These are phyloP conservation scores for Deilephila elpenor DNA, from an alignment of 2,888 invertebrate genomes.

Conservation along the genomic window DNA sequence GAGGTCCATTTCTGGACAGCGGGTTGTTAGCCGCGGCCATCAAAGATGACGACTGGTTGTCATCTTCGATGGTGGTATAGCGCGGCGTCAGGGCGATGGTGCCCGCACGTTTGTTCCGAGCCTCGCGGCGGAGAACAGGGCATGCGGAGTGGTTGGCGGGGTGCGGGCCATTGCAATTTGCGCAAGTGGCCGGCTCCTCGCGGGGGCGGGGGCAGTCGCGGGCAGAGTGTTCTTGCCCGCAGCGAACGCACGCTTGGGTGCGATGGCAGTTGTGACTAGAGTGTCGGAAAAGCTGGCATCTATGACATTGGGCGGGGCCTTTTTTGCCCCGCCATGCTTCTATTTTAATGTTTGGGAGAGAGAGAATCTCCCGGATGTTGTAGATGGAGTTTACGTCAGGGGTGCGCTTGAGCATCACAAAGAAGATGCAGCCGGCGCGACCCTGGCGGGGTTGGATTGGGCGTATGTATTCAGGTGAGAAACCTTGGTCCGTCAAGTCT, in stretches of 20 bases:
- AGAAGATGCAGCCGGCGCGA: conserved; percentile 34
- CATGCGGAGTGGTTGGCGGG: conserved; percentile 34
- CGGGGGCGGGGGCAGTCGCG: conserved; percentile 30
- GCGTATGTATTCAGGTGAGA: conserved; percentile 9
- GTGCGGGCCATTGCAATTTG: conserved; percentile 34
- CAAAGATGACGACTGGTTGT: background rate
- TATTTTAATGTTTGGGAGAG: conserved; percentile 33
- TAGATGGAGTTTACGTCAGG: conserved; percentile 21
- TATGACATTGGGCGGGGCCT: conserved; percentile 37
- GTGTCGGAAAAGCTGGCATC: conserved; percentile 39
- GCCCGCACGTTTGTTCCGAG: conserved; percentile 28
- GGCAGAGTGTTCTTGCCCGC: conserved; percentile 31
- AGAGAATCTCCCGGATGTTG: conserved; percentile 6
- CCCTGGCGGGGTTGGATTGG: conserved; percentile 28
- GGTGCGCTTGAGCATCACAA: conserved; percentile 8
- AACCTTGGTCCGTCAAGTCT: background rate
- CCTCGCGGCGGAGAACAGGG: background rate
- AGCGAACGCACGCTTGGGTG: conserved; percentile 31
- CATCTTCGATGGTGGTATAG: background rate
- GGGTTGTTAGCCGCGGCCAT: conserved; percentile 29
- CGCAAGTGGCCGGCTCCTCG: conserved; percentile 34
- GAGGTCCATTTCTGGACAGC: background rate
- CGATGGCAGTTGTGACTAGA: conserved; percentile 33
- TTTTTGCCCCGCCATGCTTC: conserved; percentile 36
- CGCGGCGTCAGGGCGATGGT: conserved; percentile 13